Base-by-base conservation (phyloP, 2,113 vertebrate species). In the Xenopus laevis region DNA sequence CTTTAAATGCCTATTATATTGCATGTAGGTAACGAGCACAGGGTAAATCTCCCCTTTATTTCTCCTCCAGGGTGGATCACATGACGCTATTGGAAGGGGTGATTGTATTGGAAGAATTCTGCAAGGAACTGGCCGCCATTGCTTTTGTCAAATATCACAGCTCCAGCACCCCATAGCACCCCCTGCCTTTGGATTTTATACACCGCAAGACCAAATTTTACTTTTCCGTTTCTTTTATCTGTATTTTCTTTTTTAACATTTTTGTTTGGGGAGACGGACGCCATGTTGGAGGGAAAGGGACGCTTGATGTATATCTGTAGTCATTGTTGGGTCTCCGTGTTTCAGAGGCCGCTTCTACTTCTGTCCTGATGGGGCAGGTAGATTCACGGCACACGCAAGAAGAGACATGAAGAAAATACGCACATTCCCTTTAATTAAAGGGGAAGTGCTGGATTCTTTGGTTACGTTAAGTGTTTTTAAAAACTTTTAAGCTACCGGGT, bases 61-160 rank as follows among this genome's bases (percentile, higher is more conserved):
- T 71, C 27, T 62, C 40, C 20, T 4, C 50, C 79, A 99, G 97
- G 13, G 84, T 99, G 61, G 97, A 99, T 86, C 97, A 99, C 83
- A 87, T 96, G 92, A 98, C 94, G 0, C 89, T 99, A 81, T 85
- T 99, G 73, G 96, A 97, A 86, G 97, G 97, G 13, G 97, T 98
- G 83, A 99, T 99, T 57, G 96, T 99, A 65, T 82, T 99, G 61
- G 97, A 99, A 74, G 97, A 99, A 83, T 99, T 99, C 91, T 99
- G 97, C 81, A 99, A 99, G 84, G 97, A 99, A 88, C 89, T 99
- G 81, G 97, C 97, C 0, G 97, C 97, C 2, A 93, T 99, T 16
- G 97, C 96, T 0, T 99, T 99, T 65, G 97, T 99, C 75, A 99
- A 99, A 79, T 96, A 91, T 79, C 97, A 98, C 0, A 87, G 94